A percentile compares a stretch with the other conserved stretches of the same genome.
Conservation (phyloP, 1,140 invertebrate genomes). For the Cryptotermes secundus region DNA sequence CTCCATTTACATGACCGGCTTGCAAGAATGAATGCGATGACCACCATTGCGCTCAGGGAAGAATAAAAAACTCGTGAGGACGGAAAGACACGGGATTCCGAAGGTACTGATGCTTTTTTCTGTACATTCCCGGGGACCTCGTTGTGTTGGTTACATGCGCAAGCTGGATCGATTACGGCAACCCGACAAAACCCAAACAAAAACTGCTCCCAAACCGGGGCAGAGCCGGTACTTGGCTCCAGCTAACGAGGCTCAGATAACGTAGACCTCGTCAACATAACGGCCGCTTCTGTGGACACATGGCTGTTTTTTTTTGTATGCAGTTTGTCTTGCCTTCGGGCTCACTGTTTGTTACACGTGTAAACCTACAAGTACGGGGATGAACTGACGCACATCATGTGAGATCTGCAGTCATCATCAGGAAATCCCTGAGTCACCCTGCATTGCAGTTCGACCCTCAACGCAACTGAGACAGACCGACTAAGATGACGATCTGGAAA, state of each 20-base stretch:
- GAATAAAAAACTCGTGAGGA: neutral
- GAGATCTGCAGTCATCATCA: too few relatives aligned
- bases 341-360: too few relatives aligned
- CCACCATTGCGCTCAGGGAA: too few relatives aligned
- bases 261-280: neutral
- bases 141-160: neutral
- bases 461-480: too few relatives aligned
- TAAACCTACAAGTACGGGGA: too few relatives aligned
- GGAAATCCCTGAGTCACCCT: too few relatives aligned
- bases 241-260: neutral
- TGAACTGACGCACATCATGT: too few relatives aligned
- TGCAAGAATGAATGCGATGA: neutral
- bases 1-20: neutral
- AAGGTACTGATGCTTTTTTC: neutral
- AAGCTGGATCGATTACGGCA: neutral
- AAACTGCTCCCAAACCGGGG: neutral
- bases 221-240: neutral
- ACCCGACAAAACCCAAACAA: slow-evolving; percentile 14
- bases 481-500: too few relatives aligned
- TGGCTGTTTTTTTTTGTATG: too few relatives aligned
- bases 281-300: neutral
- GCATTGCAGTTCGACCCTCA: too few relatives aligned
- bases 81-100: neutral
- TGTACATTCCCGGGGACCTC: neutral
- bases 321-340: too few relatives aligned